These are phyloP conservation scores for Anoplophora glabripennis DNA, from an alignment of 1,140 invertebrate genomes.

Conservation along the genomic window DNA sequence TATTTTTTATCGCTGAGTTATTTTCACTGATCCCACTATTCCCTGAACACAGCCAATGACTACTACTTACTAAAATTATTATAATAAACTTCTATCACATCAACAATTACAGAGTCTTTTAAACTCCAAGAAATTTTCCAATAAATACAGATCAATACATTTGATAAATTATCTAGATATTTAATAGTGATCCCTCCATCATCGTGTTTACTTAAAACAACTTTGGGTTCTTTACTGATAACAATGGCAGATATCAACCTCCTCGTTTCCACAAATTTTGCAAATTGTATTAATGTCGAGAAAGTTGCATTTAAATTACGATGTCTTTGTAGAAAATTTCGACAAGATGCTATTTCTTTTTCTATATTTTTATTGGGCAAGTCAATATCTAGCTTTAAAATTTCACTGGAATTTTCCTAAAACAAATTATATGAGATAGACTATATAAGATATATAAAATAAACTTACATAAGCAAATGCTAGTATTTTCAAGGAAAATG, in stretches of 20 bases:
- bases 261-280: background rate
- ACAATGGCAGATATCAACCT: background rate
- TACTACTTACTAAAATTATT: conserved; percentile 1
- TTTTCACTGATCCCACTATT: too few species aligned
- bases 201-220: background rate
- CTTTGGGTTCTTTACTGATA: background rate
- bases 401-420: conserved; percentile 1
- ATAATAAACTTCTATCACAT: conserved; percentile 5
- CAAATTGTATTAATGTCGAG: background rate
- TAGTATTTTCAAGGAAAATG: background rate
- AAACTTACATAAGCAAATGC: conserved; percentile 1
- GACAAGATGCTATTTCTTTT: background rate
- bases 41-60: too few species aligned
- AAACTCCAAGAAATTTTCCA: conserved; percentile 8
- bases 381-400: background rate
- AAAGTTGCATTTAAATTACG: conserved; percentile 5
- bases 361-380: background rate
- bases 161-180: background rate
- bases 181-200: background rate
- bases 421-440: background rate
- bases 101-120: conserved; percentile 1
- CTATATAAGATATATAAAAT: background rate
- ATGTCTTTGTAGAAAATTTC: conserved; percentile 1
- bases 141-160: background rate
- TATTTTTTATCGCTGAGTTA: too few species aligned